These are phyloP conservation scores for Sylvia borin DNA, from an alignment of 2,797 vertebrate species.

Conservation along the genomic window DNA sequence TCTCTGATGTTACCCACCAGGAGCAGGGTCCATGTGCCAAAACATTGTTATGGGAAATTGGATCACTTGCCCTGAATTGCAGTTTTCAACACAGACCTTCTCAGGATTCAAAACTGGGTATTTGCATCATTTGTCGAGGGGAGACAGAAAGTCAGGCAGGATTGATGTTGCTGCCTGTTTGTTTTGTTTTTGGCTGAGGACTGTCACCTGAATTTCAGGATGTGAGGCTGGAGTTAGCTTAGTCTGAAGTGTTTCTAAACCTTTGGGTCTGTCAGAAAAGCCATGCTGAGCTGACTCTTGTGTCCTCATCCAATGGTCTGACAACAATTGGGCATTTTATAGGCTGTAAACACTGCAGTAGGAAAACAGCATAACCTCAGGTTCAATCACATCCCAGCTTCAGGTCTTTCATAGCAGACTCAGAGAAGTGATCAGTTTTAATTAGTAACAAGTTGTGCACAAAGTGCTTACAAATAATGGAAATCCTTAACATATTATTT, in stretches of 20 bases:
- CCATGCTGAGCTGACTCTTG: background rate
- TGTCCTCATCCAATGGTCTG: background rate
- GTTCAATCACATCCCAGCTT: background rate
- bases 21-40: fast-evolving
- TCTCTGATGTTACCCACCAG: background rate
- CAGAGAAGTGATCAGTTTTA: background rate
- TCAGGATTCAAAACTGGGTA: background rate
- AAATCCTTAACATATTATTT: background rate
- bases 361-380: background rate
- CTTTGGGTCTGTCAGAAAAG: background rate
- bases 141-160: background rate
- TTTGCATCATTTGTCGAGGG: background rate
- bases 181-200: background rate
- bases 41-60: background rate
- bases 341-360: background rate
- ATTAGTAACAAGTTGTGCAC: background rate
- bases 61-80: background rate
- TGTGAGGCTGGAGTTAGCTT: background rate
- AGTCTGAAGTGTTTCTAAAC: background rate
- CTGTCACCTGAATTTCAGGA: background rate
- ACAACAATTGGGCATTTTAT: background rate
- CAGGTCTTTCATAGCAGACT: background rate
- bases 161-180: background rate
- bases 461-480: background rate
- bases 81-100: background rate